Evolutionary conservation across 1,140 invertebrate species (phyloP).

Genomic region (Adoxophyes honmai): DNA sequence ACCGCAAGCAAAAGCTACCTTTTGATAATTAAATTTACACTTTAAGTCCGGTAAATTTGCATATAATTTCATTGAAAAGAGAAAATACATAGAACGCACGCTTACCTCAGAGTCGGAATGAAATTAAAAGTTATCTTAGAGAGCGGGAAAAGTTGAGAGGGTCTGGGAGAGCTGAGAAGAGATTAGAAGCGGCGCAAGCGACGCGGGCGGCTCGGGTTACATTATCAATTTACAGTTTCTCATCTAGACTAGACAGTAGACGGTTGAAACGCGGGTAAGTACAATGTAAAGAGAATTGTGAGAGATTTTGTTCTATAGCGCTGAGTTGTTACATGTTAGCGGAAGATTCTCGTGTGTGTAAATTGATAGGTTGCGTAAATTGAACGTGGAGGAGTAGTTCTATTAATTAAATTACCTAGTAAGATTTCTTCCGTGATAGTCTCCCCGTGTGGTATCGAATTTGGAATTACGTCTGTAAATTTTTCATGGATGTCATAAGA

Average conservation of each 20-base stretch:
- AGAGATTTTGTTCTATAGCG: too few relatives aligned
- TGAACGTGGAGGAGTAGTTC: too few relatives aligned
- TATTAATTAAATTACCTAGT: too few relatives aligned
- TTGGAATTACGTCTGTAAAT: too few relatives aligned
- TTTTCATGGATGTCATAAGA: too few relatives aligned
- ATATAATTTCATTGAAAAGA: slow-evolving; percentile 30
- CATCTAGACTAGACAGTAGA: slow-evolving; percentile 17
- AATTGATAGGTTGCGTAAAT: too few relatives aligned
- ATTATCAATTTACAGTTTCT: slow-evolving; percentile 44
- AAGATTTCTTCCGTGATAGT: too few relatives aligned
- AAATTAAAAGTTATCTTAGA: slow-evolving; percentile 39
- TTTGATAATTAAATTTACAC: slow-evolving; percentile 13
- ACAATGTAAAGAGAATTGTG: too few relatives aligned
- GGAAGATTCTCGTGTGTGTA: too few relatives aligned
- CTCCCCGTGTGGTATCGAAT: too few relatives aligned
- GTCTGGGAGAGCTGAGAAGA: slow-evolving; percentile 23
- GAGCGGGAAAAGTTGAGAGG: slow-evolving; percentile 27
- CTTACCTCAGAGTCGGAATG: slow-evolving; percentile 31
- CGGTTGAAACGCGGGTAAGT: neutral
- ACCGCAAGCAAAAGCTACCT: slow-evolving; percentile 15
- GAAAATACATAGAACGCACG: slow-evolving; percentile 29
- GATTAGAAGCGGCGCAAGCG: slow-evolving; percentile 24
- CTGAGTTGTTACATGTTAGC: too few relatives aligned
- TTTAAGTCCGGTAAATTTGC: slow-evolving; percentile 17
- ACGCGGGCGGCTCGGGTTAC: slow-evolving; percentile 28